phyloP scores from a whole-genome alignment of 2,888 invertebrate species.

The Anoplius nigerrimus region DNA sequence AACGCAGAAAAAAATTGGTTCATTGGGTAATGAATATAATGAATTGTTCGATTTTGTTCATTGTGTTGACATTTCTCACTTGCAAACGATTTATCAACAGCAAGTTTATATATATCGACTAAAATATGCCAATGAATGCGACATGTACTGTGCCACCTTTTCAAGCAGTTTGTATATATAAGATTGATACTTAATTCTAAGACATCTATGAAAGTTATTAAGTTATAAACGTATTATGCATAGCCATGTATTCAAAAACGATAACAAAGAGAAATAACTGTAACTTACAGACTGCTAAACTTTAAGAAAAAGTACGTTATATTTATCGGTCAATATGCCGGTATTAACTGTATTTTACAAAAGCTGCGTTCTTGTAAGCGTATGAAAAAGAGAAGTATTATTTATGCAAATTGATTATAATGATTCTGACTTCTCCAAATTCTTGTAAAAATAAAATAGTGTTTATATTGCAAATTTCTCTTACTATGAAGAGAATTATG shows the following conservation, averaged over 20 bases:
- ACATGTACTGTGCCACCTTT: not conserved
- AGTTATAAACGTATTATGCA: constrained; percentile 1
- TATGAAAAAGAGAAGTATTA: constrained; percentile 22
- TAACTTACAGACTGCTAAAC: not conserved
- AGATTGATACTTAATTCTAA: not conserved
- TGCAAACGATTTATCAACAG: too few relatives aligned
- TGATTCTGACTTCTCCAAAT: constrained; percentile 12
- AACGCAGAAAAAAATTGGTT: too few relatives aligned
- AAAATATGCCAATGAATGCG: constrained; percentile 1
- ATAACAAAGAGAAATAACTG: not conserved
- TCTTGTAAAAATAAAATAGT: constrained; percentile 30
- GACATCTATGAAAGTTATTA: not conserved
- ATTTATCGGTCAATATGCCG: too few relatives aligned
- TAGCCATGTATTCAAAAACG: not conserved
- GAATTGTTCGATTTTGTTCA: too few relatives aligned
- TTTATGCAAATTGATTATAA: constrained; percentile 2
- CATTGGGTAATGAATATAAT: too few relatives aligned
- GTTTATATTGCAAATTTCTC: constrained; percentile 27
- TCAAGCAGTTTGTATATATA: not conserved
- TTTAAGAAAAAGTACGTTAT: too few relatives aligned
- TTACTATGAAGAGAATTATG: not conserved
- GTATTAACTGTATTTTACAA: not conserved
- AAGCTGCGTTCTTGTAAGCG: constrained; percentile 26
- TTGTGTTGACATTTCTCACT: too few relatives aligned
- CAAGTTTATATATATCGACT: too few relatives aligned